Base-by-base conservation (phyloP, 2,113 vertebrate genomes). In the Sula dactylatra region DNA sequence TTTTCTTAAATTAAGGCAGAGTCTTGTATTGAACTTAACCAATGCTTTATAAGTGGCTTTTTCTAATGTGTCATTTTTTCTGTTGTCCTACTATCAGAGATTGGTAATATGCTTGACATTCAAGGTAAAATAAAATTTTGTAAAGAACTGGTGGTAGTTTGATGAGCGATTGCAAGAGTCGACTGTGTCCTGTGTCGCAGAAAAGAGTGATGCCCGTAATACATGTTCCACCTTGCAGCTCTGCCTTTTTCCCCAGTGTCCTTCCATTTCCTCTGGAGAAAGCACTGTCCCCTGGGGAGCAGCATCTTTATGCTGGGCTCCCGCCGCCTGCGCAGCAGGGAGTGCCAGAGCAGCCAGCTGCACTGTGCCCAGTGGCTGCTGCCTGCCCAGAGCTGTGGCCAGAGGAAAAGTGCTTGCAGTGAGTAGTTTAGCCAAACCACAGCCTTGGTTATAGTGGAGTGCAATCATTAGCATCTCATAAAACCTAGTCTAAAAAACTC, bases 51-150 rank as follows among this genome's bases (percentile, higher is more conserved):
- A 93, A 97, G 18, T 65, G 78, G 87, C 79, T 93, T 93, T 84
- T 97, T 89, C 67, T 94, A 52, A 62, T 94, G 93, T 93, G 85
- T 86, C 65, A 59, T 91, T 87, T 87, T 92, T 97, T 81, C 58
- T 90, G 49, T 97, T 96, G 88, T 94, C 82, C 42, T 95, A 26
- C 74, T 97, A 73, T 93, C 86, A 95, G 89, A 92, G 74, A 70
- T 93, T 94, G 96, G 76, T 96, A 88, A 96, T 81, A 78, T 95
- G 96, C 90, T 98, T 98, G 89, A 98, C 91, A 95, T 97, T 97
- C 95, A 95, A 97, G 97, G 95, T 96, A 88, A 94, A 98, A 98
- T 98, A 98, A 98, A 98, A 72, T 96, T 96, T 96, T 96, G 38
- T 97, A 95, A 55, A 96, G 67, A 88, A 54, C 25, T 93, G 31